Evolutionary conservation across 2,888 invertebrate species (phyloP), one percentile per base, ranked within the genome.

Genomic region (Pharmacophagus antenor): DNA sequence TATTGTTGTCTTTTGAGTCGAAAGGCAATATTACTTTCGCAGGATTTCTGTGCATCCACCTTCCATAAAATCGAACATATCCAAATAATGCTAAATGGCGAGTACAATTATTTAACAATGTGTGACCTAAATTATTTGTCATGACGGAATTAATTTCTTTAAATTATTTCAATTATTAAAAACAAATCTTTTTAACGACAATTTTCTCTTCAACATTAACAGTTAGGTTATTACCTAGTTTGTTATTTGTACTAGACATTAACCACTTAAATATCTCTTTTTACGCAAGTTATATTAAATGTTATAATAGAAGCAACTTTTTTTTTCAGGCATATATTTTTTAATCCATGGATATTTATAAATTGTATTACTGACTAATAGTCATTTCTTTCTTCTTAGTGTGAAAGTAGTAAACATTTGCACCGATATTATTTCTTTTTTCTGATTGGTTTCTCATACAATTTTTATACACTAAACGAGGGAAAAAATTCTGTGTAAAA

Each of bases 1-100:
- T 71, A 12, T 68, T 67, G 64, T 82, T 76, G 2, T 74, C 64
- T 37, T 74, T 73, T 12, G 77, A 69, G 65, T 82, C 80, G 64
- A 92, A 90, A 17, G 92, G 90, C 55, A 93, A 80, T 27, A 91
- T 68, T 46, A 93, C 89, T 69, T 85, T 89, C 23, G 78, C 76
- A 21, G 93, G 93, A 59, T 72, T 82, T 58, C 94, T 91, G 68
- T 91, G 90, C 62, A 78, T 65, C 92, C 92, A 93, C 68, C 92
- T 85, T 15, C 80, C 72, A 64, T 88, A 87, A 69, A 75, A 79
- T 72, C 85, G 81, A 58, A 71, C 67, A n/a, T 72, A 69, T 62
- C 59, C 61, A 57, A 64, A 27, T 12, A 60, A 44, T 5, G 65
- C 57, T 52, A 71, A 70, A n/a, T 70, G 67, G 10, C 60, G 64